Conservation (phyloP, 2,113 vertebrate genomes). For the Empidonax alnorum region DNA sequence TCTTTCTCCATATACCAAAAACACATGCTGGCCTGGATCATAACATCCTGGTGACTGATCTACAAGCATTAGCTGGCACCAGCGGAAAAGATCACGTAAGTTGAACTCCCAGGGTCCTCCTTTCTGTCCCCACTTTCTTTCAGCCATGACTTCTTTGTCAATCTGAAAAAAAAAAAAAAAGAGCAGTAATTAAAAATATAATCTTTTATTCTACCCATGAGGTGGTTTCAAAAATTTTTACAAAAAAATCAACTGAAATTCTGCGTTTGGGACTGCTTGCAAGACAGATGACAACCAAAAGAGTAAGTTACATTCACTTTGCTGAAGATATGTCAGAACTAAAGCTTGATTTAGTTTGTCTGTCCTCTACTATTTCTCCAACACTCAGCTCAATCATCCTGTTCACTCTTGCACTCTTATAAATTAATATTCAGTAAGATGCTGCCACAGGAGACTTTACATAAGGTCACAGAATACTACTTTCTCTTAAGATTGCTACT, state of each 20-base stretch:
- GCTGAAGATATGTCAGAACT: not conserved
- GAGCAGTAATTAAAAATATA: not conserved
- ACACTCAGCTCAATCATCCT: not conserved
- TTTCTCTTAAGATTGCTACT: not conserved
- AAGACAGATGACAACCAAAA: not conserved
- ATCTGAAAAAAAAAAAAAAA: slow-evolving; percentile 72
- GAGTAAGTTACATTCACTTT: not conserved
- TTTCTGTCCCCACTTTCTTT: slow-evolving; percentile 92
- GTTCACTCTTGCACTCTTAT: not conserved
- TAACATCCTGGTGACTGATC: slow-evolving; percentile 92
- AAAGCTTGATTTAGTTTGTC: not conserved
- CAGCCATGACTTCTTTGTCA: slow-evolving; percentile 85
- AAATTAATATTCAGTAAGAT: not conserved
- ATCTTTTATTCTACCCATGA: not conserved
- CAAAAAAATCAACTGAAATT: not conserved
- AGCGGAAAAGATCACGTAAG: slow-evolving; percentile 94
- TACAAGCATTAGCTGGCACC: slow-evolving; percentile 96
- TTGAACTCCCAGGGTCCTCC: slow-evolving; percentile 99
- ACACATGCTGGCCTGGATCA: slow-evolving; percentile 91
- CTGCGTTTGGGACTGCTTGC: not conserved
- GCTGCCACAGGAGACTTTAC: not conserved
- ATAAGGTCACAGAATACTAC: not conserved
- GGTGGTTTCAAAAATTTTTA: not conserved
- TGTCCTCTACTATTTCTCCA: not conserved
- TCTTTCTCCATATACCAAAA: slow-evolving; percentile 90